Evolutionary conservation across 2,797 vertebrate genomes (phyloP).

Genomic region (Pseudopleuronectes americanus): DNA sequence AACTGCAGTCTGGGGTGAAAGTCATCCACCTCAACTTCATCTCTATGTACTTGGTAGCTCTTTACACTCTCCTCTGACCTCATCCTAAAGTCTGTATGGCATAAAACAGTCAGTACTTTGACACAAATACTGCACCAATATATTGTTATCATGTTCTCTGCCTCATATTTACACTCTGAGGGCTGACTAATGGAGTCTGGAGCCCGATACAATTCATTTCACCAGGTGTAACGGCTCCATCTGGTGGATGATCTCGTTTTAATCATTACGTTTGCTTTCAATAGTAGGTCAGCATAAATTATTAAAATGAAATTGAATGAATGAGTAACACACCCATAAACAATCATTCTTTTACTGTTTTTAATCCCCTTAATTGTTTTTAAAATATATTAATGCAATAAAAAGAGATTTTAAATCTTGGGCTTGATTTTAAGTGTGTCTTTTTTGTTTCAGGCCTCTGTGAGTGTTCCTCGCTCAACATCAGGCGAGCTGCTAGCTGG

Average conservation of each 20-base stretch:
- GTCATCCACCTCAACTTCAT: background rate
- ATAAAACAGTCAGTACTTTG: background rate
- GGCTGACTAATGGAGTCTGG: constrained; percentile 16
- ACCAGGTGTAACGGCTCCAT: constrained; percentile 31
- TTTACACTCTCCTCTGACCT: background rate
- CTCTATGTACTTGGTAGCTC: background rate
- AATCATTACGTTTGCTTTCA: background rate
- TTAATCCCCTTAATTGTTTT: background rate
- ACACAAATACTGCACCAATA: background rate
- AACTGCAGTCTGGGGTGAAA: no score
- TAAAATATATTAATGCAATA: no score
- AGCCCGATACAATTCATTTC: background rate
- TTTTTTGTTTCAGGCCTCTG: constrained; percentile 66
- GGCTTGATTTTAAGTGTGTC: constrained; percentile 1
- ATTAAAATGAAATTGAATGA: background rate
- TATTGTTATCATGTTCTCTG: background rate
- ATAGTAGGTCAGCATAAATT: background rate
- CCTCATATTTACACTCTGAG: background rate
- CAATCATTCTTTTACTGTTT: background rate
- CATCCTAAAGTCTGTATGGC: background rate
- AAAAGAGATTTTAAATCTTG: background rate
- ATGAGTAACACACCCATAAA: background rate
- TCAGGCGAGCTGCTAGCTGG: constrained; percentile 68
- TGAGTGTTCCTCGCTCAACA: constrained; percentile 64
- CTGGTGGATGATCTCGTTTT: constrained; percentile 44